These are phyloP conservation scores for Amphimallon solstitiale DNA, from an alignment of 2,888 invertebrate genomes.

Conservation along the genomic window DNA sequence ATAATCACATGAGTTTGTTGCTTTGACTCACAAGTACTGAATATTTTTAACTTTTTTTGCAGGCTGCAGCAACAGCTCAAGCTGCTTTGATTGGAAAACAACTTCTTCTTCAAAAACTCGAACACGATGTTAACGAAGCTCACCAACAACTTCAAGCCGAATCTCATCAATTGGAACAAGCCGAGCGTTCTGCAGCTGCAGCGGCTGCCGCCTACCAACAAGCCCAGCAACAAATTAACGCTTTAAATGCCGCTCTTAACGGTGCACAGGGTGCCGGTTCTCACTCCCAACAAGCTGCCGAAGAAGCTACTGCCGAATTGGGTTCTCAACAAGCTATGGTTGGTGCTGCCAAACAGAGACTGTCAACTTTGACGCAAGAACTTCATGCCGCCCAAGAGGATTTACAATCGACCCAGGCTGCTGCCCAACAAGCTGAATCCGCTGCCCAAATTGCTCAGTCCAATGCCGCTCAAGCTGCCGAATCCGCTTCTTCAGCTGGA, in stretches of 20 bases:
- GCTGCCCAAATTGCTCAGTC: conserved; percentile 80
- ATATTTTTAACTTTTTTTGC: background rate
- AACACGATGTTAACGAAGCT: conserved; percentile 79
- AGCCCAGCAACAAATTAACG: conserved; percentile 68
- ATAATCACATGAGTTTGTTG: too few relatives aligned
- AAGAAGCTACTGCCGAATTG: conserved; percentile 78
- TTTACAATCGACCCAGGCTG: conserved; percentile 78
- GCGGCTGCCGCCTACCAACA: conserved; percentile 77
- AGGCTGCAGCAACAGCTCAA: conserved; percentile 74
- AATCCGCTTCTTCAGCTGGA: conserved; percentile 27
- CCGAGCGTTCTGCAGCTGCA: conserved; percentile 76
- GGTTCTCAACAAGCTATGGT: conserved; percentile 81
- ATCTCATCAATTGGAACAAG: conserved; percentile 77
- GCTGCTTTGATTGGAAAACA: conserved; percentile 75
- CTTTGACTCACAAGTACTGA: background rate
- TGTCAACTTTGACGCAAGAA: conserved; percentile 76
- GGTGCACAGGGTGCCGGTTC: conserved; percentile 81
- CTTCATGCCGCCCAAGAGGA: conserved; percentile 76
- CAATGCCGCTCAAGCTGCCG: conserved; percentile 76
- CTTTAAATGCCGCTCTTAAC: conserved; percentile 78
- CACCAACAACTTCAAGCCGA: conserved; percentile 76
- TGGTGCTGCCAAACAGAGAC: conserved; percentile 75
- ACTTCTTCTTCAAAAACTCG: conserved; percentile 66
- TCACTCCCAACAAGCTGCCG: conserved; percentile 78
- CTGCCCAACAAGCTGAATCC: conserved; percentile 76